A percentile compares a stretch with the other conserved stretches of the same genome.
Evolutionary conservation across 2,797 vertebrate species (phyloP).

Genomic region (Rhinella marina): DNA sequence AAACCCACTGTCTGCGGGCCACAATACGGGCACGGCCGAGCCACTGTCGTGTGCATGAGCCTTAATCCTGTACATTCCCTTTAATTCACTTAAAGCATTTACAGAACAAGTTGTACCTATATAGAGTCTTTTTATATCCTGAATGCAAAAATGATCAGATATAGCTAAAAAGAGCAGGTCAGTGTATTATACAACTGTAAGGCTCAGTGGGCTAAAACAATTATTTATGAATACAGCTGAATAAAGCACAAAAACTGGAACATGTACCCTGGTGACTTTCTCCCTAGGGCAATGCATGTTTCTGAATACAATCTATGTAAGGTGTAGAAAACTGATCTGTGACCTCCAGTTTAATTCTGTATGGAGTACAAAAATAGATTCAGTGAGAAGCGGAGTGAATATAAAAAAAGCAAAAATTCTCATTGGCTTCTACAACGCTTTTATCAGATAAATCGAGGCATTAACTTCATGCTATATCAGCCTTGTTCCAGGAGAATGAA

Average conservation of each 20-base stretch:
- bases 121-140: not conserved
- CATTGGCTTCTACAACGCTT: constrained; percentile 18
- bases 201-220: constrained; percentile 5
- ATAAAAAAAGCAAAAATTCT: constrained; percentile 16
- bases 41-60: too few species aligned
- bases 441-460: constrained; percentile 27
- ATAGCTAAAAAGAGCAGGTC: not conserved
- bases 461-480: constrained; percentile 15
- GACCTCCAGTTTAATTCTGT: constrained; percentile 17
- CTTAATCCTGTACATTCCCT: too few species aligned
- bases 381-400: constrained; percentile 17
- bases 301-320: constrained; percentile 23
- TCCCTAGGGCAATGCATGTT: constrained; percentile 2
- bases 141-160: not conserved
- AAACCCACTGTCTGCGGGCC: too few species aligned
- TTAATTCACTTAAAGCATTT: too few species aligned
- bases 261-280: constrained; percentile 5
- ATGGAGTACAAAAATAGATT: constrained; percentile 19
- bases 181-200: not conserved
- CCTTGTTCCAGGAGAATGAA: not conserved
- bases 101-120: not conserved
- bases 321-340: constrained; percentile 34
- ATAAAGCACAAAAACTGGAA: constrained; percentile 44
- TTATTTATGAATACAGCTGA: constrained; percentile 36
- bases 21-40: too few species aligned